Conservation (phyloP, 1,140 invertebrate genomes). For the Calycopis cecrops region DNA sequence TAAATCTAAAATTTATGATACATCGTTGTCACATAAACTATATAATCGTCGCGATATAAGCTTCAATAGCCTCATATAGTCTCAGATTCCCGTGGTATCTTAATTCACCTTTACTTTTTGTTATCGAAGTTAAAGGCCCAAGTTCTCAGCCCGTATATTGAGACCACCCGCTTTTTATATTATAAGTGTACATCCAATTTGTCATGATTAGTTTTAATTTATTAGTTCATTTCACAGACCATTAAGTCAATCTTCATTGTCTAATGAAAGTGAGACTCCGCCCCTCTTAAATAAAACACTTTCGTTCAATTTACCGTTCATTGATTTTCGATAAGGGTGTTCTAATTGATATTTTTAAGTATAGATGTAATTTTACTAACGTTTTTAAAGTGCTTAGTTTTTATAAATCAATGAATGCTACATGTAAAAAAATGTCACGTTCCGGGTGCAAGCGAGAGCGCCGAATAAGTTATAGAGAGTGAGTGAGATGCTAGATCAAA, state of each 20-base stretch:
- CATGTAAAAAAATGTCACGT: no score
- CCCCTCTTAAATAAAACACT: slow-evolving; percentile 56
- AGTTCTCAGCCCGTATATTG: slow-evolving; percentile 39
- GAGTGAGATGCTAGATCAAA: no score
- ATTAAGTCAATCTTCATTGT: slow-evolving; percentile 59
- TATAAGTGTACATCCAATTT: slow-evolving; percentile 59
- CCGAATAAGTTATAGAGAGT: no score
- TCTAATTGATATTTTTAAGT: no score
- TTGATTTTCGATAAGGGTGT: slow-evolving; percentile 29
- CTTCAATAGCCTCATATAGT: slow-evolving; percentile 13
- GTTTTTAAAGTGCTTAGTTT: no score
- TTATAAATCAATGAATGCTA: no score
- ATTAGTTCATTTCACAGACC: slow-evolving; percentile 66
- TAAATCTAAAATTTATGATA: no score
- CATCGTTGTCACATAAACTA: no score
- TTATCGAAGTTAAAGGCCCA: slow-evolving; percentile 38
- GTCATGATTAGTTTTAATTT: slow-evolving; percentile 71
- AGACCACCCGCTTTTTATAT: slow-evolving; percentile 50
- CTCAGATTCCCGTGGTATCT: slow-evolving; percentile 44
- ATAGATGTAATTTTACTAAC: no score
- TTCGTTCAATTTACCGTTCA: slow-evolving; percentile 51
- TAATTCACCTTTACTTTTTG: slow-evolving; percentile 24
- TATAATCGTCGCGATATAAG: not conserved
- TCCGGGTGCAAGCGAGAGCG: no score
- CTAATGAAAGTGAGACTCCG: slow-evolving; percentile 54